Evolutionary conservation across 1,140 invertebrate genomes (phyloP).

Genomic region (Paraescarpia echinospica): DNA sequence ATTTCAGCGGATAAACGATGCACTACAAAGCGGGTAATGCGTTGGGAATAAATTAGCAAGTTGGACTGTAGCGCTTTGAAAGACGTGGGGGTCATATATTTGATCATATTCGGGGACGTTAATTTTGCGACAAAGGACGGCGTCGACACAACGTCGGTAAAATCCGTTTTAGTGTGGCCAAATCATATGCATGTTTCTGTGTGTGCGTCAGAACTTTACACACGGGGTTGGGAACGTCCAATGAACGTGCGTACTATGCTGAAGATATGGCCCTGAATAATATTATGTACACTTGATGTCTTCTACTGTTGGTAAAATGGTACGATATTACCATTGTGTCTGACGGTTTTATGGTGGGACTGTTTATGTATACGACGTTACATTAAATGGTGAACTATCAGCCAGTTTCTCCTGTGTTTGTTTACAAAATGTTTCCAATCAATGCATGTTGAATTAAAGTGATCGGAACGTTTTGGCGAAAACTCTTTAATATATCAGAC

Average conservation of each 20-base stretch:
- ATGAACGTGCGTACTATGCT: not conserved
- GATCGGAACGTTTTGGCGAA: too few relatives aligned
- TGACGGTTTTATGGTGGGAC: not conserved
- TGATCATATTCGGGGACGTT: not conserved
- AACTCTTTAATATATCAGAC: too few relatives aligned
- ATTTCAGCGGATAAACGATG: not conserved
- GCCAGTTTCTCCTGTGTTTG: too few relatives aligned
- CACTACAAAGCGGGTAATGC: not conserved
- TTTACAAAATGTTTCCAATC: too few relatives aligned
- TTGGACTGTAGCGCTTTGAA: not conserved
- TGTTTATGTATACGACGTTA: too few relatives aligned
- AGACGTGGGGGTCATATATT: not conserved
- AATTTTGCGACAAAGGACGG: not conserved
- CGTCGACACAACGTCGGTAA: not conserved
- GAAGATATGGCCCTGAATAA: not conserved
- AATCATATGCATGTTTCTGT: not conserved
- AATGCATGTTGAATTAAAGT: too few relatives aligned
- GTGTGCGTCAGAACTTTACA: not conserved
- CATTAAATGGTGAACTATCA: too few relatives aligned
- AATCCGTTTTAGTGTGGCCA: not conserved
- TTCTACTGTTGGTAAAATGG: not conserved
- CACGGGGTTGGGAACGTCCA: not conserved
- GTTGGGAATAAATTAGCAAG: not conserved
- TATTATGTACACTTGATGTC: not conserved
- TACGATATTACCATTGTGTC: not conserved